These are phyloP conservation scores for Platycheirus rosarum DNA, from an alignment of 2,888 invertebrate genomes.

Conservation along the genomic window DNA sequence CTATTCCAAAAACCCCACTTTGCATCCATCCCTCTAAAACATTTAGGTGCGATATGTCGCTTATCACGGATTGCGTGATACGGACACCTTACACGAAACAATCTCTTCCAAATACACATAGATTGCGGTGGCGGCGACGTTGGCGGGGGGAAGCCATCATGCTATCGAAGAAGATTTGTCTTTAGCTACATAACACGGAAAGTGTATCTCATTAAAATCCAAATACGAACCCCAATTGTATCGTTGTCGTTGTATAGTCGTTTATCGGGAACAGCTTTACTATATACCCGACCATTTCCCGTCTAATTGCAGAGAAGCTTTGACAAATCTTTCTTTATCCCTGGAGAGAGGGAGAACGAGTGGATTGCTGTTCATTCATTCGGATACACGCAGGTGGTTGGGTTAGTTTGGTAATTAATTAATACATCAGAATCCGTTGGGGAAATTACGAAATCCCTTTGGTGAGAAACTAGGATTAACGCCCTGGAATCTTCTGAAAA, in stretches of 20 bases:
- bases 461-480: constrained; percentile 21
- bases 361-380: constrained; percentile 13
- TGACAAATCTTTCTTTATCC: constrained; percentile 64
- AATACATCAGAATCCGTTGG: constrained; percentile 47
- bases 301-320: constrained; percentile 56
- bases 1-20: constrained; percentile 45
- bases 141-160: constrained; percentile 21
- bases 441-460: constrained; percentile 47
- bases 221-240: constrained; percentile 67
- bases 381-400: constrained; percentile 49
- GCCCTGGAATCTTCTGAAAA: constrained; percentile 35
- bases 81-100: constrained; percentile 70
- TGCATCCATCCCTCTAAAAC: constrained; percentile 4
- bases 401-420: constrained; percentile 65
- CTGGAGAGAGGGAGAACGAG: constrained; percentile 1
- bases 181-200: constrained; percentile 29
- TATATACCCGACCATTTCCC: constrained; percentile 29
- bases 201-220: constrained; percentile 70
- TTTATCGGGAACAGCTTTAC: constrained; percentile 47
- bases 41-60: constrained; percentile 48
- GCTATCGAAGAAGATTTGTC: constrained; percentile 70
- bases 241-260: constrained; percentile 17
- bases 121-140: neutral
- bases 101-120: constrained; percentile 15
- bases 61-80: constrained; percentile 66